Conservation (phyloP, 2,113 vertebrate species). For the Apus apus region DNA sequence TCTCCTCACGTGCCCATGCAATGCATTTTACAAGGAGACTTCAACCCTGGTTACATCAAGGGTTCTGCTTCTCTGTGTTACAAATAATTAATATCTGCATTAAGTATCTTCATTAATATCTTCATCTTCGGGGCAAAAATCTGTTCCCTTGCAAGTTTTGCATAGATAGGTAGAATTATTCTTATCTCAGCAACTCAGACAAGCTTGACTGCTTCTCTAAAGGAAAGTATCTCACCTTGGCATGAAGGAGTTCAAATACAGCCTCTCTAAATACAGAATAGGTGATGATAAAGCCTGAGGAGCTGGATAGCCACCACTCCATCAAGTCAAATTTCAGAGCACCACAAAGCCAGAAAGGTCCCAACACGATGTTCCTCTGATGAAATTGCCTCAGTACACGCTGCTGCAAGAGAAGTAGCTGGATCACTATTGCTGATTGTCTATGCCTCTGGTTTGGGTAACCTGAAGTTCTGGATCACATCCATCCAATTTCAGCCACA, state of each 20-base stretch:
- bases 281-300: background rate
- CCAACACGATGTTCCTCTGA: background rate
- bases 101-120: background rate
- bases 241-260: background rate
- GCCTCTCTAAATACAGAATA: background rate
- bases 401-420: accelerated
- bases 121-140: background rate
- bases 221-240: background rate
- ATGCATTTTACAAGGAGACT: background rate
- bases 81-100: background rate
- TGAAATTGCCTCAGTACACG: background rate
- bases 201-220: background rate
- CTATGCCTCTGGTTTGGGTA: background rate
- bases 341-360: background rate
- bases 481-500: conserved; percentile 35
- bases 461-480: conserved; percentile 16
- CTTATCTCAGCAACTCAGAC: background rate
- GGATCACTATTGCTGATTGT: accelerated
- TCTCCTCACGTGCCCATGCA: background rate
- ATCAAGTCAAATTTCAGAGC: background rate
- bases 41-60: background rate
- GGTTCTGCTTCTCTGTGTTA: background rate
- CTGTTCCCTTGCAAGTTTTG: background rate
- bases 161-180: background rate
- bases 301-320: background rate